Base-by-base conservation (phyloP, 37 sponge, comb jelly and placozoan genomes). In the Halisarca cf. caerulea region DNA sequence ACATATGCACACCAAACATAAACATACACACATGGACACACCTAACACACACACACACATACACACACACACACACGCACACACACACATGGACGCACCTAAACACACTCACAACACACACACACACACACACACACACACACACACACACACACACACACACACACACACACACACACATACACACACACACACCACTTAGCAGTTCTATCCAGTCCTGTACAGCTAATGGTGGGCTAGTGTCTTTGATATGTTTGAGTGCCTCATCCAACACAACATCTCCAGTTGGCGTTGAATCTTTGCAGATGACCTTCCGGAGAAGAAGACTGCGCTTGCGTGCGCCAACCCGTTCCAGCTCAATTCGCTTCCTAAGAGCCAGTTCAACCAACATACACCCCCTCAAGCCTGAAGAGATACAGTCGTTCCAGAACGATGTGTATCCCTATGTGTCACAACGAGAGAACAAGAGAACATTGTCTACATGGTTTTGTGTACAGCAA, bases 391-490 rank as follows among this genome's bases (percentile, higher is more conserved):
- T 94, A 79, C 96, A 96, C 33, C 99, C 99, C n/a, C 99, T 84
- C 38, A 98, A 84, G 0, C 99, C 99, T 25, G 96, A 96, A 9
- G 99, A 98, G 55, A 98, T 98, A 78, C 97, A 96, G 86, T 98
- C 99, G 82, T 98, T 98, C 99, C 99, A 98, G 80, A 98, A 98
- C 30, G 99, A 98, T 1, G 99, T 98, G 86, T 98, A 98, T 18
- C 99, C 99, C 98, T 97, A 79, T n/a, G 35, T 14, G 51, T 11
- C n/a, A n/a, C n/a, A n/a, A n/a, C n/a, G n/a, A n/a, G n/a, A n/a
- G n/a, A n/a, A n/a, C n/a, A n/a, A n/a, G n/a, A n/a, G n/a, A n/a
- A n/a, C n/a, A n/a, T n/a, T n/a, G n/a, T n/a, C n/a, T n/a, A n/a
- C n/a, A n/a, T n/a, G n/a, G n/a, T n/a, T n/a, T n/a, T n/a, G n/a